These are phyloP conservation scores for Drosophila tsacasi DNA, from an alignment of 1,140 invertebrate genomes.

Conservation along the genomic window DNA sequence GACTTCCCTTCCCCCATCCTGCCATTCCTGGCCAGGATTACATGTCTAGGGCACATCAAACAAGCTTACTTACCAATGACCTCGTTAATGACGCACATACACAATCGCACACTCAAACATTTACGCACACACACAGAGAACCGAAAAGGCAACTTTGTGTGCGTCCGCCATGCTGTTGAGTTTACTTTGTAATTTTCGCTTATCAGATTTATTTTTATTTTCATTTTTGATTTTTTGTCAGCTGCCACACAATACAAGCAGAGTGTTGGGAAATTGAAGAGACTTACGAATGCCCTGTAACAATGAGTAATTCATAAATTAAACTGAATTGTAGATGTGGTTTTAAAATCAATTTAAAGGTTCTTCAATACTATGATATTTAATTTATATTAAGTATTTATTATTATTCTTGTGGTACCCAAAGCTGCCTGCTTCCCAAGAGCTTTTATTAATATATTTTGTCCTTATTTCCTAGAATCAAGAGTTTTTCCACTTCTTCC, in stretches of 20 bases:
- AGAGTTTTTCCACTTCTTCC: no score
- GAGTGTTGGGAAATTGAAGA: background rate
- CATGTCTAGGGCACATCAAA: constrained; percentile 83
- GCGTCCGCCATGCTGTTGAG: constrained; percentile 53
- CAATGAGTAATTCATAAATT: background rate
- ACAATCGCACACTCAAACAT: constrained; percentile 8
- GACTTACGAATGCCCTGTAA: constrained; percentile 19
- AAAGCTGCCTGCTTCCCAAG: background rate
- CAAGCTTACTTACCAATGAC: constrained; percentile 82
- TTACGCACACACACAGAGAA: constrained; percentile 4
- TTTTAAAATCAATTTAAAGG: background rate
- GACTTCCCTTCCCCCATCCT: constrained; percentile 26
- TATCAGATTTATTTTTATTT: constrained; percentile 83
- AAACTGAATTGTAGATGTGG: background rate
- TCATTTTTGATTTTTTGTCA: constrained; percentile 80
- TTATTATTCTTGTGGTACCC: background rate
- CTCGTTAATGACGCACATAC: constrained; percentile 71
- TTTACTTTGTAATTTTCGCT: constrained; percentile 81
- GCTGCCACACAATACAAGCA: constrained; percentile 40
- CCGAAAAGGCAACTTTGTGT: constrained; percentile 39
- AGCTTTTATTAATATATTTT: no score
- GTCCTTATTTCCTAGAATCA: no score
- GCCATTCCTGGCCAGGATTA: constrained; percentile 57
- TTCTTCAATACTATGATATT: background rate
- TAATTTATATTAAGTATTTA: background rate